Base-by-base conservation (phyloP, 2,888 invertebrate species). In the Acanthosepion esculentum region DNA sequence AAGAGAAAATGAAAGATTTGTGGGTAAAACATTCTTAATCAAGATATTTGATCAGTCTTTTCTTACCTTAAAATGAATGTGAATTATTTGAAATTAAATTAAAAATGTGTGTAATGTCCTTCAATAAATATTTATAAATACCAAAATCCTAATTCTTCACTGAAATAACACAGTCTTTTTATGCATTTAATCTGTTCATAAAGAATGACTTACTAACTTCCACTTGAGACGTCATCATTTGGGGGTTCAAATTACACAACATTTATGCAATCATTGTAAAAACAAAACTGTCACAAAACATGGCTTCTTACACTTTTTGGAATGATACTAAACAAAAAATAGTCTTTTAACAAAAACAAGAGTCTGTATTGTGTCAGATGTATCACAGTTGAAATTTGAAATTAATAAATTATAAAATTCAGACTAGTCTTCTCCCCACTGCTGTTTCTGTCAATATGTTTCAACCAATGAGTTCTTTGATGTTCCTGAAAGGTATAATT, bases 341-440 rank as follows among this genome's bases (percentile, higher is more conserved):
- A 59, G 15, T 55, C 55, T 55, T 53, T 53, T 55, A 55, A 55
- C 55, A 64, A 64, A 64, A 64, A 29, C 64, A 64, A 26, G 50
- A 26, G 50, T 50, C 50, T 50, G 50, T 78, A 78, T 78, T 78
- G 78, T n/a, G 15, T 78, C 12, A 33, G 15, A 78, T 78, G 78
- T 78, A 78, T 78, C 78, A 78, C 78, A 78, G 78, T 78, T n/a
- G n/a, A 78, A 78, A 78, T 78, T 78, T n/a, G 18, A 78, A 78
- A 78, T 78, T 18, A 78, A 15, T 1, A 78, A 78, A 78, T 18
- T 78, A 15, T 15, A n/a, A 15, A 78, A 23, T 78, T 78, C 10
- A 15, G 23, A 78, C n/a, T n/a, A 78, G n/a, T 78, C 15, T n/a
- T 78, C n/a, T 33, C 78, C n/a, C n/a, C 15, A 7, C 15, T 78